Conservation (phyloP, 1,140 invertebrate species). For the Laupala kohalensis region DNA sequence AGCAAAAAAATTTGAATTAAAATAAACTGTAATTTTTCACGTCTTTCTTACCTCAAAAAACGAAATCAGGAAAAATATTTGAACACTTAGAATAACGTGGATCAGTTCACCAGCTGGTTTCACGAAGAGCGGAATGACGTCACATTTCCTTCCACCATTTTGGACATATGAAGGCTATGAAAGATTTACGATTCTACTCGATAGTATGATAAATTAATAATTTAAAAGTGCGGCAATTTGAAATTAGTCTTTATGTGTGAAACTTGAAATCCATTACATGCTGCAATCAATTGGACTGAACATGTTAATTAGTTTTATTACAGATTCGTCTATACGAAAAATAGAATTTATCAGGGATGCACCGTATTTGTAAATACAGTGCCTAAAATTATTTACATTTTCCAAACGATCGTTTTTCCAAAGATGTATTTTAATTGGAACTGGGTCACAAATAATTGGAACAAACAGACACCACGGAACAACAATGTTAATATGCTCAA, state of each 20-base stretch:
- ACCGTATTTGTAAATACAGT: no score
- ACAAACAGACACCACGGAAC: not conserved
- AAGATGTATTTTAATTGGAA: not conserved
- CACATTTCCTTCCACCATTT: not conserved
- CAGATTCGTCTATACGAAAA: no score
- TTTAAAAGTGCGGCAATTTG: no score
- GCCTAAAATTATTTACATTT: no score
- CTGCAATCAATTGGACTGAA: no score
- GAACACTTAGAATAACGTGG: not conserved
- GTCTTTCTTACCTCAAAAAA: not conserved
- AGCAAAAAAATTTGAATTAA: not conserved
- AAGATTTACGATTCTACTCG: no score
- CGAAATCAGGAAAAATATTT: not conserved
- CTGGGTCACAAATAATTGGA: not conserved
- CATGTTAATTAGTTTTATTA: no score
- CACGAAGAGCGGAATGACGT: not conserved
- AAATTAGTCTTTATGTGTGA: no score
- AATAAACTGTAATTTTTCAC: not conserved
- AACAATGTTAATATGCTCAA: not conserved
- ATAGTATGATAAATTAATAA: no score
- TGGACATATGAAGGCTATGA: not conserved
- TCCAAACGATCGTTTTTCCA: not conserved
- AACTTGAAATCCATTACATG: no score
- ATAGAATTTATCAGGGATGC: no score
- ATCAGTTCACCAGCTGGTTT: not conserved